Conservation (phyloP, 2,797 vertebrate genomes). For the Sebastes dallii region DNA sequence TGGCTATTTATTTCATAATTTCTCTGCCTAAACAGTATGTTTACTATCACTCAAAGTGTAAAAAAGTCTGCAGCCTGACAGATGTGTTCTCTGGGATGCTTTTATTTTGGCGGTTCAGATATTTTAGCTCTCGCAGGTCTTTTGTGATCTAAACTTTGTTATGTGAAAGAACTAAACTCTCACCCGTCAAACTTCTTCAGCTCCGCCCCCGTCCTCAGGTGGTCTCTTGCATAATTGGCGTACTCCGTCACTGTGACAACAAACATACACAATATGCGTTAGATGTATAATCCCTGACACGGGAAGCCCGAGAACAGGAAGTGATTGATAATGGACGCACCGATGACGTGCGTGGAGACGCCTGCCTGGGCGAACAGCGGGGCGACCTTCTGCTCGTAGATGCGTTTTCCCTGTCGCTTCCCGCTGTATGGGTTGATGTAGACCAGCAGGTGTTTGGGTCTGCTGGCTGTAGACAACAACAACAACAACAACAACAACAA, state of each 20-base stretch:
- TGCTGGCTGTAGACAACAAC: constrained; percentile 75
- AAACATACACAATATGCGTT: constrained; percentile 3
- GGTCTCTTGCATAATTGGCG: constrained; percentile 93
- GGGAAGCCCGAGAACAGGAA: neutral
- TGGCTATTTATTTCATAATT: neutral
- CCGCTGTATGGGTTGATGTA: constrained; percentile 96
- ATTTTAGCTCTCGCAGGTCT: neutral
- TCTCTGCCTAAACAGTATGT: neutral
- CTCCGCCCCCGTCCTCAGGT: constrained; percentile 85
- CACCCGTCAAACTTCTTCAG: constrained; percentile 92
- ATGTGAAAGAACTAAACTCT: constrained; percentile 51
- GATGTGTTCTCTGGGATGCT: neutral
- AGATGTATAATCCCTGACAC: neutral
- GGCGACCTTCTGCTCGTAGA: constrained; percentile 93
- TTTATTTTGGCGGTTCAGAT: neutral
- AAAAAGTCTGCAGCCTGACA: neutral
- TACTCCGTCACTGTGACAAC: constrained; percentile 88
- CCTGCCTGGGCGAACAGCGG: constrained; percentile 90
- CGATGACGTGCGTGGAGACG: constrained; percentile 88
- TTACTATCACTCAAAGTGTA: neutral
- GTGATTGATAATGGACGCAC: constrained; percentile 65
- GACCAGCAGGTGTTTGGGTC: constrained; percentile 92
- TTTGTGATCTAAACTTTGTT: neutral
- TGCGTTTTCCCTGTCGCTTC: constrained; percentile 87
- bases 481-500: neutral